Conservation (phyloP, 2,113 vertebrate genomes). For the Onychostoma macrolepis region DNA sequence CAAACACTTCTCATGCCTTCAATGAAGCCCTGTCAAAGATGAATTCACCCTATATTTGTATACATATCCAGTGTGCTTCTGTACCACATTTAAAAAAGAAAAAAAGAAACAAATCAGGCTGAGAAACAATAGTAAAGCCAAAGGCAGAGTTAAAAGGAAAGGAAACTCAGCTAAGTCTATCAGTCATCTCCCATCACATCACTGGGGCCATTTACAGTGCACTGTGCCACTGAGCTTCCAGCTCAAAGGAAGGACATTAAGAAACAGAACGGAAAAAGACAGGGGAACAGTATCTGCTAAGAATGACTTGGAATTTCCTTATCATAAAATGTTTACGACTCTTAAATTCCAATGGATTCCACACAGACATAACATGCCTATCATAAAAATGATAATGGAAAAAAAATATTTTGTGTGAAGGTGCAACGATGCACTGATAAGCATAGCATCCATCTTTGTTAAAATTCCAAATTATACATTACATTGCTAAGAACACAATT, state of each 20-base stretch:
- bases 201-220: slow-evolving; percentile 22
- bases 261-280: not conserved
- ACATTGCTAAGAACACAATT: not conserved
- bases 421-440: not conserved
- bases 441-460: not conserved
- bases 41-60: not conserved
- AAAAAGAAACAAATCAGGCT: not conserved
- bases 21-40: not conserved
- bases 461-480: not conserved
- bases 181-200: slow-evolving; percentile 34
- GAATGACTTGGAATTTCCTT: slow-evolving; percentile 16
- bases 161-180: slow-evolving; percentile 24
- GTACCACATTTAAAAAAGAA: not conserved
- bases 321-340: not conserved
- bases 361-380: slow-evolving; percentile 21
- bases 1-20: not conserved
- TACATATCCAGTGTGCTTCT: not conserved
- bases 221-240: not conserved
- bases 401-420: not conserved
- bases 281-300: not conserved
- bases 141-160: not conserved
- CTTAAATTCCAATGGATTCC: not conserved
- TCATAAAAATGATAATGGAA: not conserved
- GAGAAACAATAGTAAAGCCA: not conserved
- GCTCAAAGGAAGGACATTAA: not conserved